Evolutionary conservation across 2,888 invertebrate genomes (phyloP), one percentile per base, ranked within the genome.

Genomic region (Hymenopus coronatus): DNA sequence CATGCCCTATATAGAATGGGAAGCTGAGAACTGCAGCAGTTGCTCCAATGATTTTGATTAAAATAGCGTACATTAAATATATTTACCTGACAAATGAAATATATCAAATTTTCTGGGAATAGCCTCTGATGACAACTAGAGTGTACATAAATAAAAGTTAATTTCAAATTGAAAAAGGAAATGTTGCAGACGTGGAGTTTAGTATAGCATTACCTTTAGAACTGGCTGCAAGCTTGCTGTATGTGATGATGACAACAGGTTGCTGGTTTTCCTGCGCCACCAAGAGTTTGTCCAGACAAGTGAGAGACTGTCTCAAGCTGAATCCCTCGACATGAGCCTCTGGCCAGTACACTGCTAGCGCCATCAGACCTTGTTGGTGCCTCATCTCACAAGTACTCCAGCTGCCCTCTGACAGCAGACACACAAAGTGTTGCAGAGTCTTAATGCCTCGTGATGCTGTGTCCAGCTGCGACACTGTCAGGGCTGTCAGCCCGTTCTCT

Each of bases 401-500:
- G 15, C 88, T 88, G 14, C 86, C 86, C 14, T 89, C 89, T 27
- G 88, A 88, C 83, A 89, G 70, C 28, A 89, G 28, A 83, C 89
- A 88, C 20, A 89, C 90, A 33, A 91, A 90, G 85, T 87, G 84
- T n/a, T 89, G 82, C 81, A 89, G 88, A 0, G 87, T 87, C 20
- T 85, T 81, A 25, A 90, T 82, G 20, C 88, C 85, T 3, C 89
- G 90, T n/a, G 90, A 89, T 30, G 90, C 89, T n/a, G n/a, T 33
- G 82, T 90, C 89, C 12, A 89, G 54, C 25, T 87, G 87, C 12
- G 33, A 87, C 33, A 87, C 87, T 87, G 87, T 33, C 15, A 82
- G 25, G 2, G 25, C 33, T 33, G 87, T 87, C 30, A 87, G 6
- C 4, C 87, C 33, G 14, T 87, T 87, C 25, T 87, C 87, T 14